A percentile compares a stretch with the other conserved stretches of the same genome.
These are phyloP conservation scores for Coptotermes formosanus DNA, from an alignment of 1,140 invertebrate species.

Conservation along the genomic window DNA sequence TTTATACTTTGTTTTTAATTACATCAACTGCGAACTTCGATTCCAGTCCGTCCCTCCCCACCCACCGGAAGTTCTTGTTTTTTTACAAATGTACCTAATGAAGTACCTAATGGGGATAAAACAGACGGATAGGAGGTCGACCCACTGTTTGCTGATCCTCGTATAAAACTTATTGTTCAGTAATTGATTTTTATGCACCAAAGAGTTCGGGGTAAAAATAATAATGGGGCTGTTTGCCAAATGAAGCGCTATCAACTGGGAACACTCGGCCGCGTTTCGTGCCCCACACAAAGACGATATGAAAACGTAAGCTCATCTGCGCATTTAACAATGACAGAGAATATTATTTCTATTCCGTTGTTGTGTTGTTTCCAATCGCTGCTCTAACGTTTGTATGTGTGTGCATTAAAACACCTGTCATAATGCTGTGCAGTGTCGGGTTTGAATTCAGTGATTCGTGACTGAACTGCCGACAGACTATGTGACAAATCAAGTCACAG, in stretches of 20 bases:
- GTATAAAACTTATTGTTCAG: not conserved
- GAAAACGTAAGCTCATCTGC: not conserved
- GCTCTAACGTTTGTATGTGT: not conserved
- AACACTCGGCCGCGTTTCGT: not conserved
- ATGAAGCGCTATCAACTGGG: not conserved
- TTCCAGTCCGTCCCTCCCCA: no score
- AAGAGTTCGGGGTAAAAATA: not conserved
- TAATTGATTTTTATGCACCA: slow-evolving; percentile 19
- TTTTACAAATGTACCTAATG: not conserved
- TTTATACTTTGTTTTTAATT: not conserved
- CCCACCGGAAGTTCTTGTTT: not conserved
- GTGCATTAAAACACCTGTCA: not conserved
- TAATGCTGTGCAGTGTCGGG: not conserved
- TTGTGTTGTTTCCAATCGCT: not conserved
- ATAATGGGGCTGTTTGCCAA: not conserved
- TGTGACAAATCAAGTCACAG: no score
- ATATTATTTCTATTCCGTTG: not conserved
- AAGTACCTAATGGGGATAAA: not conserved
- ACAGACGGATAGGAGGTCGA: not conserved
- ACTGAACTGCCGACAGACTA: no score
- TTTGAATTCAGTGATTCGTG: no score
- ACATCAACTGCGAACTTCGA: not conserved
- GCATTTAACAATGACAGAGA: not conserved
- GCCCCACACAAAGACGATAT: not conserved
- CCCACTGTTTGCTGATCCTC: not conserved